phyloP scores from a whole-genome alignment of 2,113 vertebrate species.

The Okapia johnstoni region DNA sequence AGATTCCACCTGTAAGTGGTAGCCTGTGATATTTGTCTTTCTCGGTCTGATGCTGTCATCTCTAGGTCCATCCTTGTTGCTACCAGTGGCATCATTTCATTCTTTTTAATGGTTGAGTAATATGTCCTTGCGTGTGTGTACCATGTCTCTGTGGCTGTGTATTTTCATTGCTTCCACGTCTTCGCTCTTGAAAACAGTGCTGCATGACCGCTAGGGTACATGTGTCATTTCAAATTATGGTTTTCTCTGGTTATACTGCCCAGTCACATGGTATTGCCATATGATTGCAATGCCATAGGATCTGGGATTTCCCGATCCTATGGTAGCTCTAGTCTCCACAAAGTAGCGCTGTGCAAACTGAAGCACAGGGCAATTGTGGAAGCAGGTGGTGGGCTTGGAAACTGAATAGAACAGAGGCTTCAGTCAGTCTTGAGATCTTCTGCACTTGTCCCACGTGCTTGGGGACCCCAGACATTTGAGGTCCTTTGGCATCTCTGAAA shows the following conservation, averaged over 20 bases:
- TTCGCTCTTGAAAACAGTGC: neutral
- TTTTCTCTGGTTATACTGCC: neutral
- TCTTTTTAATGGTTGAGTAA: neutral
- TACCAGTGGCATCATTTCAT: neutral
- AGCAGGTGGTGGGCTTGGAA: neutral
- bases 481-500: neutral
- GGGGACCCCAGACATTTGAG: neutral
- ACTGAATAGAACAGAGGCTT: neutral
- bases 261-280: no score
- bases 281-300: no score
- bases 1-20: neutral
- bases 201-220: neutral
- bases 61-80: neutral
- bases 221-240: neutral
- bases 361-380: neutral
- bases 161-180: neutral
- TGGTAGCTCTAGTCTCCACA: neutral
- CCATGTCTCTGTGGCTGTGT: neutral
- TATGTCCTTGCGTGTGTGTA: neutral
- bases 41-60: neutral
- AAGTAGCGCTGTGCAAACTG: rapidly evolving
- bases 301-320: neutral
- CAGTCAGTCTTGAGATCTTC: neutral
- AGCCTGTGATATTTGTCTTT: neutral
- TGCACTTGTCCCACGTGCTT: neutral